phyloP scores from a whole-genome alignment of 1,140 invertebrate species.

The Druon quercuslanigerum region DNA sequence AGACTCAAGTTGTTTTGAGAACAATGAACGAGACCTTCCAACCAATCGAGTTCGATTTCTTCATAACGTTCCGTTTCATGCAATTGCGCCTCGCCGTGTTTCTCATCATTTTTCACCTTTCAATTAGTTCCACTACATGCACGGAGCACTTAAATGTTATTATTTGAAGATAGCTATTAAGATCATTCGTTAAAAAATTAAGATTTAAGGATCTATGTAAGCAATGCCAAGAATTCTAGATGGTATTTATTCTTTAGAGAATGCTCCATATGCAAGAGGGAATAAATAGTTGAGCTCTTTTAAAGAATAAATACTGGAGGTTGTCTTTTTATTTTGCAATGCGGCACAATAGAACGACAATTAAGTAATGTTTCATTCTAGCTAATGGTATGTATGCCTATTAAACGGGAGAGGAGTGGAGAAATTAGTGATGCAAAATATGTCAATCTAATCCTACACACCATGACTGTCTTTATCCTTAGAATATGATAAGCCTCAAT shows the following conservation, averaged over 20 bases:
- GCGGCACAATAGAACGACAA: not conserved
- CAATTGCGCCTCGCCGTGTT: not conserved
- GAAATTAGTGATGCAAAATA: not conserved
- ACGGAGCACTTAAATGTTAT: constrained; percentile 14
- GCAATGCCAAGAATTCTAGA: not conserved
- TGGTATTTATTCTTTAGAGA: not conserved
- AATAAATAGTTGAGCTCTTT: constrained; percentile 13
- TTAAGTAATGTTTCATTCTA: constrained; percentile 20
- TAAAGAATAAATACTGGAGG: not conserved
- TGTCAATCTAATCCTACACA: not conserved
- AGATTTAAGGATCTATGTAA: not conserved
- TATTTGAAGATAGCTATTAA: not conserved
- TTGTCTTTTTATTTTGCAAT: not conserved
- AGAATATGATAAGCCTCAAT: not conserved
- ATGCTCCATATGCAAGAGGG: not conserved
- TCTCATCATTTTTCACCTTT: constrained; percentile 20
- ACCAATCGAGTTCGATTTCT: constrained; percentile 16
- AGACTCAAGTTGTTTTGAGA: constrained; percentile 1
- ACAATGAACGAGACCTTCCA: constrained; percentile 20
- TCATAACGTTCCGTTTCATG: not conserved
- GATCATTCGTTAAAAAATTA: not conserved
- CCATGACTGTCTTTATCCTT: not conserved
- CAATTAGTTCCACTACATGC: constrained; percentile 26
- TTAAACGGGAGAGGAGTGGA: not conserved
- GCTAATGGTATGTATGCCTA: not conserved